A percentile compares a stretch with the other conserved stretches of the same genome.
Evolutionary conservation across 2,888 invertebrate genomes (phyloP).

Genomic region (Sinopyrophorus schimmeli): DNA sequence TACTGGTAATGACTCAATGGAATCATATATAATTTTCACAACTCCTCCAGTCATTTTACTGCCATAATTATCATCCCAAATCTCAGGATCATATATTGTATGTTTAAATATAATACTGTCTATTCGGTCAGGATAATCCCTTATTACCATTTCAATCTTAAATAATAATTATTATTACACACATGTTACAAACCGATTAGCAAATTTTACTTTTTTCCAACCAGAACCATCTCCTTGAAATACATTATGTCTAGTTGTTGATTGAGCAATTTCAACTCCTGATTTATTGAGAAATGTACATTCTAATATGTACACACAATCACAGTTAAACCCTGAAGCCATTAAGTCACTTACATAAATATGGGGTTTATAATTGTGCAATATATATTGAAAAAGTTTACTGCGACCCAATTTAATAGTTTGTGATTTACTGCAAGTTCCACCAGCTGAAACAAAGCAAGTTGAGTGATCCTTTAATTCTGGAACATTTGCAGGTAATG

Average conservation of each 20-base stretch:
- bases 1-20: slow-evolving; percentile 31
- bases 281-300: slow-evolving; percentile 7
- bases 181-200: too few species aligned
- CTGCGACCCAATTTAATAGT: slow-evolving; percentile 52
- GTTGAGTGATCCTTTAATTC: slow-evolving; percentile 52
- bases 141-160: slow-evolving; percentile 58
- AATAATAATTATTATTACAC: slow-evolving; percentile 17
- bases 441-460: slow-evolving; percentile 62
- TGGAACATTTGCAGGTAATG: slow-evolving; percentile 51
- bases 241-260: slow-evolving; percentile 33
- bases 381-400: slow-evolving; percentile 51
- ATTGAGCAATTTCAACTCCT: too few species aligned
- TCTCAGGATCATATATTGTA: slow-evolving; percentile 60
- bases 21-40: slow-evolving; percentile 50
- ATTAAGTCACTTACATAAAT: slow-evolving; percentile 59
- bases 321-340: slow-evolving; percentile 57
- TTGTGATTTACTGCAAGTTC: slow-evolving; percentile 57
- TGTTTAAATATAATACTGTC: slow-evolving; percentile 59
- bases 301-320: slow-evolving; percentile 51
- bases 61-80: slow-evolving; percentile 69
- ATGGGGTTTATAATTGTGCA: slow-evolving; percentile 58
- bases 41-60: slow-evolving; percentile 66
- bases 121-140: slow-evolving; percentile 58
- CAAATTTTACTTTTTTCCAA: slow-evolving; percentile 55
- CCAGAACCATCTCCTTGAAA: slow-evolving; percentile 46